phyloP scores from a whole-genome alignment of 2,797 vertebrate species.

The Botia kubotai region DNA sequence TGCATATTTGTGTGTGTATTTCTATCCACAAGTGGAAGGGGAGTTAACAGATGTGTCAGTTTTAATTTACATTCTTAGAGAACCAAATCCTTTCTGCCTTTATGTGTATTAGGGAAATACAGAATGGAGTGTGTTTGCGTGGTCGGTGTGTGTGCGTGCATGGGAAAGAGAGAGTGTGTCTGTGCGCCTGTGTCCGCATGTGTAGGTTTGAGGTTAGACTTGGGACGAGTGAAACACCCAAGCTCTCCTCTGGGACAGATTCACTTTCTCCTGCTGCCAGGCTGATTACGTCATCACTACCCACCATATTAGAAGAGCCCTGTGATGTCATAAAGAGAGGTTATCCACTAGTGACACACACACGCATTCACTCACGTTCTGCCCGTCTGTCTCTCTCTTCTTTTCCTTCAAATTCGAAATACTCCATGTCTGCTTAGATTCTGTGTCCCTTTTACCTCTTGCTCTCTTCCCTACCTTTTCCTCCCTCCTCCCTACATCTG shows the following conservation, averaged over 20 bases:
- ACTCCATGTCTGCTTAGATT: conserved; percentile 49
- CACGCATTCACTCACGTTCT: background rate
- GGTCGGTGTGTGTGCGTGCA: background rate
- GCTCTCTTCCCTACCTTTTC: conserved; percentile 43
- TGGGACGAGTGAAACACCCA: conserved; percentile 73
- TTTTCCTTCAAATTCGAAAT: conserved; percentile 4
- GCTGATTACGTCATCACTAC: conserved; percentile 74
- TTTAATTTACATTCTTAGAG: conserved; percentile 39
- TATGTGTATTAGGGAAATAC: conserved; percentile 26
- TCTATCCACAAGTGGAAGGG: conserved; percentile 32
- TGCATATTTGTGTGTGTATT: conserved; percentile 39
- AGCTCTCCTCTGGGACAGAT: conserved; percentile 69
- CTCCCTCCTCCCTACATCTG: conserved; percentile 61
- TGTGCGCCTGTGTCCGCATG: conserved; percentile 41
- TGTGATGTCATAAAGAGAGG: conserved; percentile 81
- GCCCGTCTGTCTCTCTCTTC: conserved; percentile 43
- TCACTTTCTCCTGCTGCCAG: conserved; percentile 72
- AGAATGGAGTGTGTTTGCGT: conserved; percentile 52
- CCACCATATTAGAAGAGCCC: conserved; percentile 76
- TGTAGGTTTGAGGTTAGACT: conserved; percentile 70
- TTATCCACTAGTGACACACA: conserved; percentile 65
- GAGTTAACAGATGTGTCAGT: conserved; percentile 31
- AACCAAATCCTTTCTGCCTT: conserved; percentile 21
- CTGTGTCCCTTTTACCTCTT: conserved; percentile 66
- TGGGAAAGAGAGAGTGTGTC: conserved; percentile 52